Conservation (phyloP, 2,888 invertebrate genomes). For the Monoplex corrugatus region DNA sequence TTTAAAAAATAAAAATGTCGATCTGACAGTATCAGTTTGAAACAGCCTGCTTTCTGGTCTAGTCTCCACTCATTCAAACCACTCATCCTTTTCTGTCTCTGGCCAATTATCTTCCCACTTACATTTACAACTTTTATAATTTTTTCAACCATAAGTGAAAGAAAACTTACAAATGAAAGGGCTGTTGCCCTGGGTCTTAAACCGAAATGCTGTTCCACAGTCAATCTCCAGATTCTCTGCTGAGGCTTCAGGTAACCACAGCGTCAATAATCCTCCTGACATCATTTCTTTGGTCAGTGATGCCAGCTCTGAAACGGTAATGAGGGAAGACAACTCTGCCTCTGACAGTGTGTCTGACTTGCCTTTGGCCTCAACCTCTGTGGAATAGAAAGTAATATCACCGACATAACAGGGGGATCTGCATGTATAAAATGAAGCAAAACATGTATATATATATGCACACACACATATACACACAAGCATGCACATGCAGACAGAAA, state of each 20-base stretch:
- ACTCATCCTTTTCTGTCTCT: too few species aligned
- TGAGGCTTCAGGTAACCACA: conserved; percentile 53
- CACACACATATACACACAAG: not conserved
- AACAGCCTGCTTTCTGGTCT: too few species aligned
- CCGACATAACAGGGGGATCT: too few species aligned
- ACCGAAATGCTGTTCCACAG: conserved; percentile 34
- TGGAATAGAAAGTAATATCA: too few species aligned
- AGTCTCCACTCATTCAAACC: too few species aligned
- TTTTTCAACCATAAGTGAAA: not conserved
- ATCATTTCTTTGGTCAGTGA: conserved; percentile 50
- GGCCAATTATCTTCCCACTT: too few species aligned
- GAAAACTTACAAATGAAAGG: conserved; percentile 51
- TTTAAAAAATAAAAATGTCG: too few species aligned
- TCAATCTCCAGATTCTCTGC: conserved; percentile 53
- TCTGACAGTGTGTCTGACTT: conserved; percentile 67
- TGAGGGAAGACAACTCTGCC: conserved; percentile 62
- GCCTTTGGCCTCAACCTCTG: conserved; percentile 75
- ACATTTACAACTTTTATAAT: not conserved
- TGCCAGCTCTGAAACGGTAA: conserved; percentile 62
- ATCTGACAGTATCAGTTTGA: too few species aligned
- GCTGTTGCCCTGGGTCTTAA: conserved; percentile 53
- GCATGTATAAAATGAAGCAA: too few species aligned
- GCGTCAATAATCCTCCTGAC: conserved; percentile 41
- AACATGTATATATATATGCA: not conserved
- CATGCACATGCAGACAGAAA: not conserved